These are phyloP conservation scores for Nezara viridula DNA, from an alignment of 2,888 invertebrate genomes.

Conservation along the genomic window DNA sequence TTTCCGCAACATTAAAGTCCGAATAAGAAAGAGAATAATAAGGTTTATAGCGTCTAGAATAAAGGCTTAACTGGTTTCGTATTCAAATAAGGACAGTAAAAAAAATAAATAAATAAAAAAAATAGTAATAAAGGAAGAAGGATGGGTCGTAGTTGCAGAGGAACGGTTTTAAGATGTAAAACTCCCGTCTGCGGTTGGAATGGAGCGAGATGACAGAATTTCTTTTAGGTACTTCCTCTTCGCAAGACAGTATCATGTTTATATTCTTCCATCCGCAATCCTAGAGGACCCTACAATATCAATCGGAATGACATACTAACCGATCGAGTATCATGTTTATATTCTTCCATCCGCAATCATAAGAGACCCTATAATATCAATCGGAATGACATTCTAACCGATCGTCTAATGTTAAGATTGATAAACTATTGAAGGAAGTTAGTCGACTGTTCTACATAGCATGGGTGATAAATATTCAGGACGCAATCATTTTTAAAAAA, in stretches of 20 bases:
- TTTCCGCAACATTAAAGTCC: slow-evolving; percentile 20
- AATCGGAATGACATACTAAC: too few relatives aligned
- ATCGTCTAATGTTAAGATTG: too few relatives aligned
- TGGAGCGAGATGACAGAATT: neutral
- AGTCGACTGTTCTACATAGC: too few relatives aligned
- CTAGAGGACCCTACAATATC: neutral
- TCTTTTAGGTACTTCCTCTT: neutral
- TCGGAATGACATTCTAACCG: too few relatives aligned
- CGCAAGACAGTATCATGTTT: neutral
- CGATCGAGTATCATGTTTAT: too few relatives aligned
- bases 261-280: neutral
- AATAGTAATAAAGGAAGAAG: neutral
- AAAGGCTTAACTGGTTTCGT: slow-evolving; percentile 33
- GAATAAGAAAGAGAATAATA: neutral
- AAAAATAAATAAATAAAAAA: neutral
- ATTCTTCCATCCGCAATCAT: too few relatives aligned
- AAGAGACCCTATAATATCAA: too few relatives aligned
- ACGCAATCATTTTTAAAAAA: too few relatives aligned
- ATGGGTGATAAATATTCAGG: too few relatives aligned
- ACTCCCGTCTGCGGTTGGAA: neutral
- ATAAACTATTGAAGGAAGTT: too few relatives aligned
- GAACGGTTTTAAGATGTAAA: neutral
- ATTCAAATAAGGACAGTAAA: neutral
- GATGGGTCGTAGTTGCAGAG: neutral
- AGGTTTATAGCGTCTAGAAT: slow-evolving; percentile 11